Evolutionary conservation across 2,797 vertebrate genomes (phyloP).

Genomic region (Cyclura pinguis): DNA sequence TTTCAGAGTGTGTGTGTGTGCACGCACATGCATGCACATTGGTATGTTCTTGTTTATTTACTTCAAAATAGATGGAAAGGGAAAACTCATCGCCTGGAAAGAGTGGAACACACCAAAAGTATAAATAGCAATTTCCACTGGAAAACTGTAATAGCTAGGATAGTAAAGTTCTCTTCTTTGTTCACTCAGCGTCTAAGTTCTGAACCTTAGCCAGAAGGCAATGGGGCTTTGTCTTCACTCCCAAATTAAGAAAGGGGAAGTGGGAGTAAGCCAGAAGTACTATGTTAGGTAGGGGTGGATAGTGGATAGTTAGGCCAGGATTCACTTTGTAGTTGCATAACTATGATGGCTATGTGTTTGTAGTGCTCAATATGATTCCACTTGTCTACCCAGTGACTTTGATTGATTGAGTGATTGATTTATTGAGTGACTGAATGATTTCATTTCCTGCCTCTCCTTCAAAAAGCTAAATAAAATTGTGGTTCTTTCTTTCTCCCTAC

Average conservation of each 20-base stretch:
- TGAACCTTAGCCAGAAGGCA: not conserved
- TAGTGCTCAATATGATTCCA: not conserved
- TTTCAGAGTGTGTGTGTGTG: no score
- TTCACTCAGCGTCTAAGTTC: not conserved
- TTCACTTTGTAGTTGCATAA: no score
- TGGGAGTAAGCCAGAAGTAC: no score
- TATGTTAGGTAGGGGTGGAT: not conserved
- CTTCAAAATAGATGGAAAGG: not conserved
- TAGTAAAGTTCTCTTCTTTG: not conserved
- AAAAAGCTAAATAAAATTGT: not conserved
- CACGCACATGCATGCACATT: no score
- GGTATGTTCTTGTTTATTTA: not conserved
- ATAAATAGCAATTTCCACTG: not conserved
- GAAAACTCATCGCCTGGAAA: not conserved
- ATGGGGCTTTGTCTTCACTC: not conserved
- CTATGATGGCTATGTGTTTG: no score
- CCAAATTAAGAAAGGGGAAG: not conserved
- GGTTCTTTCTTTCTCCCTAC: not conserved
- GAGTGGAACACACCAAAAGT: not conserved
- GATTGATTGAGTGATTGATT: not conserved
- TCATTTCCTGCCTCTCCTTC: not conserved
- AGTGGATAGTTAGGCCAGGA: no score
- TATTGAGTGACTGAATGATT: not conserved
- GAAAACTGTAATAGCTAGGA: not conserved
- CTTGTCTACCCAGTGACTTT: not conserved